phyloP scores from a whole-genome alignment of 2,888 invertebrate genomes.

The Tanytarsus gracilentus region DNA sequence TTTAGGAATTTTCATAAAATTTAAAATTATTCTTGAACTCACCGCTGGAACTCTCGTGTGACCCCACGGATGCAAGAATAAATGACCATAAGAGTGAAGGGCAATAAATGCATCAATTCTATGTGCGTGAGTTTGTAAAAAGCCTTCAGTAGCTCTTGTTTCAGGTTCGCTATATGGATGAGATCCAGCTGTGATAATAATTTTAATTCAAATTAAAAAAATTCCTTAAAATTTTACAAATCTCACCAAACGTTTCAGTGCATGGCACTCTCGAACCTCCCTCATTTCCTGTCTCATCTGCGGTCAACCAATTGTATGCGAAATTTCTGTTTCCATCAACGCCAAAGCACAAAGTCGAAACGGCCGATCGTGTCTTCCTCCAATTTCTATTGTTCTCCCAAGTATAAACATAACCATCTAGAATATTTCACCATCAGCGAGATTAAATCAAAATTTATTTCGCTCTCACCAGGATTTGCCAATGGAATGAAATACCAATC shows the following conservation, averaged over 20 bases:
- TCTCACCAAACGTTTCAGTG: slow-evolving; percentile 42
- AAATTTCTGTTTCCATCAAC: slow-evolving; percentile 54
- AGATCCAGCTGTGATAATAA: background rate
- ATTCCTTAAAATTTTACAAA: background rate
- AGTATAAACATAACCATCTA: slow-evolving; percentile 42
- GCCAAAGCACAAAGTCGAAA: slow-evolving; percentile 35
- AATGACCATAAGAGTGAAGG: slow-evolving; percentile 1
- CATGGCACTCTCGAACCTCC: slow-evolving; percentile 47
- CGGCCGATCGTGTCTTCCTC: slow-evolving; percentile 46
- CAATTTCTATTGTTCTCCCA: slow-evolving; percentile 39
- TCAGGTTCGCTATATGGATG: background rate
- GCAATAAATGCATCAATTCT: background rate
- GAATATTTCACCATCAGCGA: slow-evolving; percentile 39
- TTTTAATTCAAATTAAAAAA: background rate
- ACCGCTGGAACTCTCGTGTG: background rate
- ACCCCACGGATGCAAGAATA: background rate
- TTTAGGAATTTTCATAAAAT: background rate
- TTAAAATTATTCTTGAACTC: background rate
- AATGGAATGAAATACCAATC: slow-evolving; percentile 71
- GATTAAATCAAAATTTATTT: slow-evolving; percentile 62
- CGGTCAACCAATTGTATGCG: slow-evolving; percentile 44
- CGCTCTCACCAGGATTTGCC: slow-evolving; percentile 50
- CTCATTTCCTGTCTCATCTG: background rate
- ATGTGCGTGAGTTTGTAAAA: background rate
- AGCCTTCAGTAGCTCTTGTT: background rate